Evolutionary conservation across 2,888 invertebrate genomes (phyloP), one percentile per base, ranked within the genome.

Genomic region (Lingula anatina): DNA sequence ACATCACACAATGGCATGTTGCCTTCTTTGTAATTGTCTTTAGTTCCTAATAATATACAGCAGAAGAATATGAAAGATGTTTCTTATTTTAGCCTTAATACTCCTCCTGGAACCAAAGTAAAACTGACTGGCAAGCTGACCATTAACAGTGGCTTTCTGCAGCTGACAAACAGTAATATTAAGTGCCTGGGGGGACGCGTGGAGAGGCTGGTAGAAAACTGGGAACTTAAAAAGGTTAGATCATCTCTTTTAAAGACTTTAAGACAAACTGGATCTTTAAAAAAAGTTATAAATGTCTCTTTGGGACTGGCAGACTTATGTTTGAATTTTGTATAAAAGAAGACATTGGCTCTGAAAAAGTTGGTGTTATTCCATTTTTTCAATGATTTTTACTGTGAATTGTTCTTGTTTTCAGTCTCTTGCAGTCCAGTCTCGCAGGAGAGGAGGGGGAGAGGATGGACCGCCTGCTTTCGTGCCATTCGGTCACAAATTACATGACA

Each of bases 381-480:
- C 5, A 5, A 18, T 9, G 38, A 18, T n/a, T n/a, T n/a, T n/a
- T n/a, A n/a, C n/a, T n/a, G 2, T 46, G 9, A 9, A 9, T 42
- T 49, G 46, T 27, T 21, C 40, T 46, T 49, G 37, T 5, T 48
- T 51, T 3, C 52, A 74, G 73, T 62, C 61, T 51, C 51, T 73
- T 36, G 70, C 71, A 4, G 65, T 65, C 42, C 71, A 73, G 52
- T 57, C 60, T 5, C 44, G 73, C 47, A 44, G 53, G 4, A 80
- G 82, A 47, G 58, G 65, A 28, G 82, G 82, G 5, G 83, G 82
- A 49, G 86, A 87, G 61, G 88, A 88, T 55, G 89, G 89, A 1
- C 90, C 92, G 2, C 92, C 90, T 38, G 86, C 88, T 36, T 94
- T 93, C 90, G 90, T 92, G 62, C 87, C 91, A 31, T 93, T 94